These are phyloP conservation scores for Tokudaia muenninki DNA, from an alignment of 2,797 vertebrate genomes.

Conservation along the genomic window DNA sequence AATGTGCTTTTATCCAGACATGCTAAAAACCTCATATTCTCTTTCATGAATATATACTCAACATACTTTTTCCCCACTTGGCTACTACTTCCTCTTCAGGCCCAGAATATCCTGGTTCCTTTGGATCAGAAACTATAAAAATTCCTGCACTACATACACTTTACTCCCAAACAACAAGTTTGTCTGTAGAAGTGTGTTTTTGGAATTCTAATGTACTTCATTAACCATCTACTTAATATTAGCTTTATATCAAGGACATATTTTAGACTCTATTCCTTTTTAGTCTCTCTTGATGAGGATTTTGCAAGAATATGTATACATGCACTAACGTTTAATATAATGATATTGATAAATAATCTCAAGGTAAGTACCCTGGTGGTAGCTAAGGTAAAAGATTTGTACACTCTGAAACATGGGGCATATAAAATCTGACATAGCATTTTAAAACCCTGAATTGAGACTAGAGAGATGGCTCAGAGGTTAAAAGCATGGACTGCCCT, in stretches of 20 bases:
- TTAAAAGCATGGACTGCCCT: too few relatives aligned
- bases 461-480: too few relatives aligned
- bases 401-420: conserved; percentile 9
- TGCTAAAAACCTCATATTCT: not conserved
- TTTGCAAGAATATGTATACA: not conserved
- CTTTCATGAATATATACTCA: not conserved
- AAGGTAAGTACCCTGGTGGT: not conserved
- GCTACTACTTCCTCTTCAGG: not conserved
- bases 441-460: not conserved
- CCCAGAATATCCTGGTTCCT: not conserved
- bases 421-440: not conserved
- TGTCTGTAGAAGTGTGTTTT: not conserved
- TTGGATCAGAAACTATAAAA: conserved; percentile 47
- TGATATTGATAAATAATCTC: conserved; percentile 7
- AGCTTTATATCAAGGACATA: conserved; percentile 34
- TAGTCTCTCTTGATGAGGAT: conserved; percentile 2
- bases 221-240: not conserved
- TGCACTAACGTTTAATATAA: not conserved
- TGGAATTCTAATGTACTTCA: conserved; percentile 12
- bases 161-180: not conserved
- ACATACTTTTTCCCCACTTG: not conserved
- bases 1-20: not conserved
- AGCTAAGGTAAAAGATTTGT: conserved; percentile 19
- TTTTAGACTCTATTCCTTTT: conserved; percentile 19
- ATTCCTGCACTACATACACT: not conserved